Evolutionary conservation across 53 echinoderm and acorn worm species (phyloP).

Genomic region (Luidia sarsii): DNA sequence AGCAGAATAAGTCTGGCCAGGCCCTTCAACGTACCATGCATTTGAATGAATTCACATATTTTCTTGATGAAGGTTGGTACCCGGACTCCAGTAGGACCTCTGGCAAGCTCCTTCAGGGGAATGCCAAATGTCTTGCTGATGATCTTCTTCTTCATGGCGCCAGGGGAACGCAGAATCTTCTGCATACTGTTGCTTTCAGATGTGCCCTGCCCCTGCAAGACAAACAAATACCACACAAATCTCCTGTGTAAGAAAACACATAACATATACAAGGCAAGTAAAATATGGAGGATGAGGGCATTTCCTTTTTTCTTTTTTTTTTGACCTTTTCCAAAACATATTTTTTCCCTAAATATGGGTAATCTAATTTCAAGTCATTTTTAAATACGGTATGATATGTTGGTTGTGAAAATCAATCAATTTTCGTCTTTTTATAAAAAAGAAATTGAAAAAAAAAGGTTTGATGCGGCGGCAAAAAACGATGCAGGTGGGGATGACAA

Average conservation of each 20-base stretch:
- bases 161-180: constrained; percentile 96
- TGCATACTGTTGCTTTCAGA: constrained; percentile 70
- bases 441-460: no score
- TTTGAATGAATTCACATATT: constrained; percentile 81
- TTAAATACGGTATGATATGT: no score
- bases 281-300: no score
- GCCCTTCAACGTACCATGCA: constrained; percentile 77
- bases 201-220: constrained; percentile 23
- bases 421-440: no score
- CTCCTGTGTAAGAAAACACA: neutral
- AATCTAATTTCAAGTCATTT: no score
- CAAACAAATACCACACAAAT: neutral
- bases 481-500: no score
- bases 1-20: no score
- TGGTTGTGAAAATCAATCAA: no score
- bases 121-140: constrained; percentile 77
- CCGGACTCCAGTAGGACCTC: constrained; percentile 52
- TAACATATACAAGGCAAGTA: no score
- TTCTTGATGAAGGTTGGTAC: constrained; percentile 79
- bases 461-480: no score
- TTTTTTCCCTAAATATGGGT: no score
- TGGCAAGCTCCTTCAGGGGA: constrained; percentile 77
- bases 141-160: constrained; percentile 70
- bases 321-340: neutral
- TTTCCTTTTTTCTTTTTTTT: no score